A percentile compares a stretch with the other conserved stretches of the same genome.
Evolutionary conservation across 1,140 invertebrate genomes (phyloP).

Genomic region (Neodiprion lecontei): DNA sequence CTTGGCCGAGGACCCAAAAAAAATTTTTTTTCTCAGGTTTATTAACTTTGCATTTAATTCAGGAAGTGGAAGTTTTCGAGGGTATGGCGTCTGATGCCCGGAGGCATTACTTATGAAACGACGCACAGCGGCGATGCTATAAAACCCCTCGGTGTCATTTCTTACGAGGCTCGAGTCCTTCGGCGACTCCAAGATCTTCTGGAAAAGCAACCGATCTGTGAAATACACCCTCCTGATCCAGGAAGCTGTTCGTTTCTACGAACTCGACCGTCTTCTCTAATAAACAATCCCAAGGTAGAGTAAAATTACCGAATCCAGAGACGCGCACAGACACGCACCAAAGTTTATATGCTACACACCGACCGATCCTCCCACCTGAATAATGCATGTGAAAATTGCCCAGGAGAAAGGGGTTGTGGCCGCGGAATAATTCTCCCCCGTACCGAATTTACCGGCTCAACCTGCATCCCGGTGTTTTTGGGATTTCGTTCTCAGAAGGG

Average conservation of each 20-base stretch:
- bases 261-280: not conserved
- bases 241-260: too few relatives aligned
- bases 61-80: slow-evolving; percentile 29
- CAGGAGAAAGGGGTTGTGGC: not conserved
- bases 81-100: slow-evolving; percentile 13
- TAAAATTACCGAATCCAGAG: not conserved
- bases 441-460: too few relatives aligned
- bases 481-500: too few relatives aligned
- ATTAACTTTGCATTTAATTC: slow-evolving; percentile 45
- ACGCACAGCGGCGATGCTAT: slow-evolving; percentile 17
- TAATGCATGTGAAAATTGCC: not conserved
- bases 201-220: too few relatives aligned
- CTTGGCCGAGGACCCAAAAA: not conserved
- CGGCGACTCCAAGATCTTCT: too few relatives aligned
- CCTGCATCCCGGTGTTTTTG: too few relatives aligned
- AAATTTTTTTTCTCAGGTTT: slow-evolving; percentile 41
- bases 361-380: not conserved
- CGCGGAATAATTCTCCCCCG: not conserved
- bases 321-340: too few relatives aligned
- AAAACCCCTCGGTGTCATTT: not conserved
- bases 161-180: not conserved
- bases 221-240: too few relatives aligned
- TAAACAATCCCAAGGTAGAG: not conserved
- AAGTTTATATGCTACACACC: too few relatives aligned
- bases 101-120: slow-evolving; percentile 29